Evolutionary conservation across 2,797 vertebrate species (phyloP).

Genomic region (Siniperca obscura): DNA sequence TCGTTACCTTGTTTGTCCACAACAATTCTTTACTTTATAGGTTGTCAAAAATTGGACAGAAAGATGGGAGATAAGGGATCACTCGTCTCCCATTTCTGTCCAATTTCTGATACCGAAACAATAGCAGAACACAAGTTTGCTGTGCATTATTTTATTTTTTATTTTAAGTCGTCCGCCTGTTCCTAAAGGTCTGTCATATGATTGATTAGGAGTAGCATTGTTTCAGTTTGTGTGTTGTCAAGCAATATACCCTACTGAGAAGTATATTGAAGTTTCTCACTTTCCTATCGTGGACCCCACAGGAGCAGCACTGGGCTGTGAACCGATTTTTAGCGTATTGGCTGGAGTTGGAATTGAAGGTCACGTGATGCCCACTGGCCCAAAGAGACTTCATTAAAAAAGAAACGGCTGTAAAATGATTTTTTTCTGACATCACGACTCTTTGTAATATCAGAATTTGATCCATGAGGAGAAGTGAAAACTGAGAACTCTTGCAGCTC

Average conservation of each 20-base stretch:
- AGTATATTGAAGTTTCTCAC: not conserved
- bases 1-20: not conserved
- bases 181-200: not conserved
- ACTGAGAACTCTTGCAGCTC: no score
- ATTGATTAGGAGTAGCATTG: not conserved
- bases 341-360: not conserved
- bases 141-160: no score
- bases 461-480: no score
- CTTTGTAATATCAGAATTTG: no score
- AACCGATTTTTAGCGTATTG: not conserved
- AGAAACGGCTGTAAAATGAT: not conserved
- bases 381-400: not conserved
- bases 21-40: not conserved
- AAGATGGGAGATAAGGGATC: not conserved
- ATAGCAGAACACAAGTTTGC: not conserved
- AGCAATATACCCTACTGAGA: not conserved
- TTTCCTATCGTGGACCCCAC: not conserved
- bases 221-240: not conserved
- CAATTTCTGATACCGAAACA: not conserved
- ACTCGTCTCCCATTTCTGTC: not conserved
- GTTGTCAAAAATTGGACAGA: not conserved
- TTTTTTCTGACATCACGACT: no score
- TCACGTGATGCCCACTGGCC: not conserved
- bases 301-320: not conserved
- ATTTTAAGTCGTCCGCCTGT: not conserved